Conservation (phyloP, 2,797 vertebrate genomes). For the Enteromius radiatus region DNA sequence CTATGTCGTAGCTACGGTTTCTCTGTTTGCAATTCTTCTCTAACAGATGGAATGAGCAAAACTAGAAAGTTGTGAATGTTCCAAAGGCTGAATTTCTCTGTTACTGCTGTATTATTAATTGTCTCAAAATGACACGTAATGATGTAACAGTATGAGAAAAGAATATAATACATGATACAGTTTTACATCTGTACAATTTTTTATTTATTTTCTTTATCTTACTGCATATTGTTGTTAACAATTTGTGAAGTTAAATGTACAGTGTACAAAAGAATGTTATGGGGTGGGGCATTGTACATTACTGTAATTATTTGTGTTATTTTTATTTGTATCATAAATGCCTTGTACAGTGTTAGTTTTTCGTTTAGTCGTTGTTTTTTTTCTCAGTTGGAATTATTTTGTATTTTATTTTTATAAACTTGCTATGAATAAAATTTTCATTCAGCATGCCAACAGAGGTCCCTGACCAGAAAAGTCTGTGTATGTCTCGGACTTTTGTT, state of each 20-base stretch:
- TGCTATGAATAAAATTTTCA: constrained; percentile 98
- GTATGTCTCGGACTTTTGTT: constrained; percentile 53
- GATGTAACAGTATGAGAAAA: constrained; percentile 16
- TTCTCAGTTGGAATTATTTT: constrained; percentile 97
- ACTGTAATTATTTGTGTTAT: constrained; percentile 97
- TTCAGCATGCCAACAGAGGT: constrained; percentile 90
- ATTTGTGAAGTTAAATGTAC: constrained; percentile 80
- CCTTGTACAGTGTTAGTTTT: constrained; percentile 96
- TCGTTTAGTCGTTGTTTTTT: constrained; percentile 55
- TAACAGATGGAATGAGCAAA: constrained; percentile 8
- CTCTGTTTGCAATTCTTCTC: not conserved
- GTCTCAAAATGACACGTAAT: constrained; percentile 8
- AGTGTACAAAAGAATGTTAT: constrained; percentile 72
- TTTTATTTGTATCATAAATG: constrained; percentile 98
- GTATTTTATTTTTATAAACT: constrained; percentile 99
- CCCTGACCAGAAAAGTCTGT: constrained; percentile 7
- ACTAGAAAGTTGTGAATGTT: constrained; percentile 27
- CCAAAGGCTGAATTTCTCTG: constrained; percentile 22
- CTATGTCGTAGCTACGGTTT: not conserved
- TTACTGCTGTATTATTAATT: not conserved
- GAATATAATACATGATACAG: not conserved
- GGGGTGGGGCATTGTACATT: constrained; percentile 88
- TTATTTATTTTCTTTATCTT: constrained; percentile 64
- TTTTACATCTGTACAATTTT: constrained; percentile 22
- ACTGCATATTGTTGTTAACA: constrained; percentile 67